Evolutionary conservation across 2,113 vertebrate species (phyloP).

Genomic region (Numenius arquata): DNA sequence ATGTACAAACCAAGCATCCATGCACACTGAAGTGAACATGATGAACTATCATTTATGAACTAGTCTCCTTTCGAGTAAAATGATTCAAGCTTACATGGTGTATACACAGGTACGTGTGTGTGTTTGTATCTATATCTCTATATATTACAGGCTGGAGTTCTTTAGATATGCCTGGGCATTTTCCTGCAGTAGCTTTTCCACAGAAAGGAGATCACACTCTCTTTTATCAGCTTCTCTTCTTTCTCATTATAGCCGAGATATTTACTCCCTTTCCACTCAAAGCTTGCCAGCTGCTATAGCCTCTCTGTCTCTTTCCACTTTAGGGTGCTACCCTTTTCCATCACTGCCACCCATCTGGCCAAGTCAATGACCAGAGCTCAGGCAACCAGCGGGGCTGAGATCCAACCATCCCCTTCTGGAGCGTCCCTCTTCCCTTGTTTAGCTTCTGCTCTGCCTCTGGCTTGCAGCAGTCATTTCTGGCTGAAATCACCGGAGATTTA

Average conservation of each 20-base stretch:
- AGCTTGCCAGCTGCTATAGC: background rate
- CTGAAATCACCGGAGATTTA: background rate
- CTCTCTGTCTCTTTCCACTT: background rate
- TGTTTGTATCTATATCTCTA: too few relatives aligned
- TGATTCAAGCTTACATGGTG: background rate
- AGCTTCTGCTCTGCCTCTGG: background rate
- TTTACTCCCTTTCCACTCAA: background rate
- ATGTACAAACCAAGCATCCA: background rate
- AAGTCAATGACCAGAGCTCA: background rate
- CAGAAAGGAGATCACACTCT: background rate
- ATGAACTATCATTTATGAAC: background rate
- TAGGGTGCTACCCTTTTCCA: background rate
- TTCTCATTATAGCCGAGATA: background rate
- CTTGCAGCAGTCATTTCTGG: background rate
- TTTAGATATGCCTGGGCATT: background rate
- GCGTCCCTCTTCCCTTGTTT: background rate
- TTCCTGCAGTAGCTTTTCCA: background rate
- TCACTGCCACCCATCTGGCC: background rate
- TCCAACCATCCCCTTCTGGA: background rate
- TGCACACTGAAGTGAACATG: background rate
- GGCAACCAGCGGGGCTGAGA: background rate
- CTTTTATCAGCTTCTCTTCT: background rate
- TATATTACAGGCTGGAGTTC: background rate
- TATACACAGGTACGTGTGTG: too few relatives aligned
- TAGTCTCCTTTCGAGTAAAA: background rate